Evolutionary conservation across 2,113 vertebrate genomes (phyloP), one percentile per base, ranked within the genome.

Genomic region (Caretta caretta): DNA sequence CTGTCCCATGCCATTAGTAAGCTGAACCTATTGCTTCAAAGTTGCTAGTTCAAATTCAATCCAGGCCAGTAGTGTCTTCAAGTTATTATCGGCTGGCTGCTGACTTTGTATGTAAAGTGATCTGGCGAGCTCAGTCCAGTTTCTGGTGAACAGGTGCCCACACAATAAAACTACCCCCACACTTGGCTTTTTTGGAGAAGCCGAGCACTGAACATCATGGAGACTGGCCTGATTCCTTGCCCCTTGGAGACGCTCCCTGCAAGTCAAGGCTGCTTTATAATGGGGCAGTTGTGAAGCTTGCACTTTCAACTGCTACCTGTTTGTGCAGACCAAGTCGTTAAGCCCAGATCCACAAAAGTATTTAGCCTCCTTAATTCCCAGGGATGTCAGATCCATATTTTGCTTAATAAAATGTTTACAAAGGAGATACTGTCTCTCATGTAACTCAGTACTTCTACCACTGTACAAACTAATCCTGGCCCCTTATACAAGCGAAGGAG

Each of bases 41-140:
- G 3, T 0, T 0, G 0, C n/a, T 7, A 6, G 19, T 86, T 93
- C 5, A 25, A 29, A 38, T 54, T 4, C 24, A 79, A 35, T 2
- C 0, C 27, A 57, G 4, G 14, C 35, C 4, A 25, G 17, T 42
- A 16, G 19, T 35, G 0, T 4, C 53, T 54, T 2, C 16, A 82
- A 82, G 5, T 35, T 16, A 17, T 65, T 19, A 29, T 25, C 2
- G n/a, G 35, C 19, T 56, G 38, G 57, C 38, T 50, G 25, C 10
- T 49, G 12, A 17, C 88, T 91, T 80, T 13, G 25, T 86, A 65
- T 88, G 84, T 51, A 25, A 56, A 54, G 48, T 38, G 2, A 49
- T 49, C 49, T 90, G 8, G 14, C 12, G 35, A 24, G 50, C 75
- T 65, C 10, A 69, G 16, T 69, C 31, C 62, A 69, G 62, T 69